A percentile compares a stretch with the other conserved stretches of the same genome.
Evolutionary conservation across 2,888 invertebrate species (phyloP).

Genomic region (Drosophila macrospina): DNA sequence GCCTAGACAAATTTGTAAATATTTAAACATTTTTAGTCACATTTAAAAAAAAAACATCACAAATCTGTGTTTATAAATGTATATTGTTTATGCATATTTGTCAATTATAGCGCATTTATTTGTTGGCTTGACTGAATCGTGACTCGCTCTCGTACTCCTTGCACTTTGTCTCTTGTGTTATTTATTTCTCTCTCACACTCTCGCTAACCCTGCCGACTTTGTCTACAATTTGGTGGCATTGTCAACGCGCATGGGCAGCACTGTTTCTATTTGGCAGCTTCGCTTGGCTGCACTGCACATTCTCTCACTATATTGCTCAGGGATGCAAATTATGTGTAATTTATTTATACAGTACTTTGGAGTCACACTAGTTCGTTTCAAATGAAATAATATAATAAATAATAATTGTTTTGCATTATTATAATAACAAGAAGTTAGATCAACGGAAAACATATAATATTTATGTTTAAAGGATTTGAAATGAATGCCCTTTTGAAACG

Average conservation of each 20-base stretch:
- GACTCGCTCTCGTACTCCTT: conserved; percentile 20
- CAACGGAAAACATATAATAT: not conserved
- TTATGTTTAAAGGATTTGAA: no score
- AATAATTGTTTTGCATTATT: not conserved
- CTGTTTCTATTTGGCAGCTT: conserved; percentile 41
- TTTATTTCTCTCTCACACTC: conserved; percentile 14
- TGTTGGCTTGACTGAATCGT: conserved; percentile 20
- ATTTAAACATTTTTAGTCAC: not conserved
- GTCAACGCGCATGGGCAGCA: conserved; percentile 63
- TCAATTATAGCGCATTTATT: conserved; percentile 43
- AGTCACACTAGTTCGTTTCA: not conserved
- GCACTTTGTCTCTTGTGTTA: not conserved
- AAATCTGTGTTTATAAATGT: not conserved
- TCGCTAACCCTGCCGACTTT: conserved; percentile 13
- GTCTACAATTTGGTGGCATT: conserved; percentile 42
- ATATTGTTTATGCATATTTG: not conserved
- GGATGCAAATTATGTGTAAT: conserved; percentile 28
- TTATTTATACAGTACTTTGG: not conserved
- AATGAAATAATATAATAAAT: not conserved
- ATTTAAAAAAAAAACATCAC: not conserved
- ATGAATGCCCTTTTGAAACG: not conserved
- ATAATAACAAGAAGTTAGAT: not conserved
- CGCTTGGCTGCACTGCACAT: conserved; percentile 48
- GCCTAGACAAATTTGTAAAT: not conserved
- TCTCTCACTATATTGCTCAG: conserved; percentile 41